Percentiles rank a stretch among this genome's conserved stretches.
Conservation (phyloP, 2,888 invertebrate genomes). For the Eubasilissa splendida region DNA sequence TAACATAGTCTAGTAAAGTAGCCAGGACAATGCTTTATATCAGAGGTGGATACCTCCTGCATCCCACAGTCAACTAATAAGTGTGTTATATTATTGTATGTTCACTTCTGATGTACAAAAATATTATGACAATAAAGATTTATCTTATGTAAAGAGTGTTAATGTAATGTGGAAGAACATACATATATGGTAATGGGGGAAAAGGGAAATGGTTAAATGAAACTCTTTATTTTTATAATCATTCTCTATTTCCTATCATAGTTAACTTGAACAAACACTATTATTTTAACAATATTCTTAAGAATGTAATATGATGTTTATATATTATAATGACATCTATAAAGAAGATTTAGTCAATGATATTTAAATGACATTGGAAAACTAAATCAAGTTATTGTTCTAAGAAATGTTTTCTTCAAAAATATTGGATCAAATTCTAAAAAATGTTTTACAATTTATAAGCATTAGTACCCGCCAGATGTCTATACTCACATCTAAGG, state of each 20-base stretch:
- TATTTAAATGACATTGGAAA: slow-evolving; percentile 19
- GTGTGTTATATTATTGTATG: no score
- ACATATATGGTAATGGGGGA: no score
- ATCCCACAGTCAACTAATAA: no score
- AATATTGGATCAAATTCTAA: neutral
- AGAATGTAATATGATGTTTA: slow-evolving; percentile 46
- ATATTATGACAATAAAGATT: no score
- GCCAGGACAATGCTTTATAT: no score
- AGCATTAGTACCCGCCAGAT: slow-evolving; percentile 10
- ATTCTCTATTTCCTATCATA: slow-evolving; percentile 54
- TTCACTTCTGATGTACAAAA: no score
- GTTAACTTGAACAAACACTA: slow-evolving; percentile 56
- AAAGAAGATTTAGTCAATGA: slow-evolving; percentile 37
- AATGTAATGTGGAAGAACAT: no score
- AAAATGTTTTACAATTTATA: neutral
- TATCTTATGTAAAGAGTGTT: no score
- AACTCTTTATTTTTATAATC: slow-evolving; percentile 43
- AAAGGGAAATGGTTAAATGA: neutral
- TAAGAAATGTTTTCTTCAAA: neutral
- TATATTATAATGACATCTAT: slow-evolving; percentile 43
- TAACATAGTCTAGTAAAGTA: no score
- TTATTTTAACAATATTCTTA: slow-evolving; percentile 54
- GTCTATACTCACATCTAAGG: slow-evolving; percentile 23
- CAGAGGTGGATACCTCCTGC: no score
- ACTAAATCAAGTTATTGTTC: neutral